Base-by-base conservation (phyloP, 1,140 invertebrate species). In the Planococcus citri region DNA sequence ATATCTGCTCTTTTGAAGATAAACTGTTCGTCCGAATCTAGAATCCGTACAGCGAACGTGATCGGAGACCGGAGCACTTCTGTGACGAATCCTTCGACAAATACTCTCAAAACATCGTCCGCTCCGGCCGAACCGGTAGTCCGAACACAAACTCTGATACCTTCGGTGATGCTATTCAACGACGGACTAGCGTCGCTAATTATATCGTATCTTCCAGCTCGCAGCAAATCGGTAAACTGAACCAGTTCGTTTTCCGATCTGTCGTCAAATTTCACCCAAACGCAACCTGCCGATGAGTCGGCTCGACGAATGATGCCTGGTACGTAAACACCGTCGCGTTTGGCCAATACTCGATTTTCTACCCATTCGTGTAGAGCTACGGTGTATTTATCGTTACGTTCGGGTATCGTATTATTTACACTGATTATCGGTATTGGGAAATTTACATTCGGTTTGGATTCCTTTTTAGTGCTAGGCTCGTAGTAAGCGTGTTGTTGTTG, bases 131-230 rank as follows among this genome's bases (percentile, higher is more conserved):
- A 68, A 29, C 69, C 51, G 58, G 75, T 78, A 76, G 71, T 83
- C 27, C 83, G 77, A n/a, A 87, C 82, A 77, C 85, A 87, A 68
- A 88, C 85, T 70, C 82, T 81, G 27, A 84, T 82, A 27, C 88
- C 87, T 69, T 83, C 78, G 76, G 75, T 83, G n/a, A 72, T 67
- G 76, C 92, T 88, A 64, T 84, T 87, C 69, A 88, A 83, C 73
- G 89, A 87, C 33, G 95, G 95, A 78, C 91, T 90, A 73, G 94
- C 91, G 79, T 97, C 94, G 78, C 91, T 87, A 74, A 98, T 94
- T 74, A 98, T 86, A 79, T 95, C 90, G 78, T 85, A 90, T 76
- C 89, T 89, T 73, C 88, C 86, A 73, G 82, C 80, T 75, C 73
- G 71, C 68, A 77, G 71, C 27, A 78, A 71, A 80, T 80, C 77